Evolutionary conservation across 2,888 invertebrate species (phyloP).

Genomic region (Yponomeuta cagnagella): DNA sequence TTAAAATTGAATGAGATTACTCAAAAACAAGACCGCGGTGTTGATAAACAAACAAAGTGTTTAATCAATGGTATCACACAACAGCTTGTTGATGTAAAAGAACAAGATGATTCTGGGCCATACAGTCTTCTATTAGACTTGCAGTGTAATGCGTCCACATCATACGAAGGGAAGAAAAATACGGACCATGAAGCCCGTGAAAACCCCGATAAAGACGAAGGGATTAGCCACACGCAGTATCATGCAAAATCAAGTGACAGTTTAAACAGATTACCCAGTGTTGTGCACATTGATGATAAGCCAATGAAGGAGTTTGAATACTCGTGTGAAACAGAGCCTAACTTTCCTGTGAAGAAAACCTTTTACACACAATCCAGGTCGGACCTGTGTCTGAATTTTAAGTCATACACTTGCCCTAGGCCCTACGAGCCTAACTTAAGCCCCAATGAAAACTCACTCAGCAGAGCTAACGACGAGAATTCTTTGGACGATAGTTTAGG

Average conservation of each 20-base stretch:
- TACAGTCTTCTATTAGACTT: constrained; percentile 77
- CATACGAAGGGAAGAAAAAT: constrained; percentile 24
- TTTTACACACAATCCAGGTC: constrained; percentile 65
- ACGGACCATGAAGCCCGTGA: neutral
- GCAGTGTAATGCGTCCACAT: constrained; percentile 55
- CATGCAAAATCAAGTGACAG: constrained; percentile 39
- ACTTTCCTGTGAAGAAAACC: constrained; percentile 45
- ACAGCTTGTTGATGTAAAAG: constrained; percentile 60
- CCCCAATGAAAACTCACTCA: constrained; percentile 65
- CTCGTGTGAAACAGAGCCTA: constrained; percentile 62
- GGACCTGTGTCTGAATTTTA: constrained; percentile 62
- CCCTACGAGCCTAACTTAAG: constrained; percentile 56
- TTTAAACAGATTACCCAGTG: constrained; percentile 52
- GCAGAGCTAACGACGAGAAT: constrained; percentile 80
- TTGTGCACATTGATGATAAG: constrained; percentile 65
- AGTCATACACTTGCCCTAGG: constrained; percentile 53
- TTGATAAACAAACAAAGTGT: constrained; percentile 61
- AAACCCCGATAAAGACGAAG: constrained; percentile 23
- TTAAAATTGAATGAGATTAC: constrained; percentile 66
- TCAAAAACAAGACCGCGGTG: constrained; percentile 58
- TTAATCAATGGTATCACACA: constrained; percentile 63
- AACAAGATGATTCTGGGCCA: constrained; percentile 73
- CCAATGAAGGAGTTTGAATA: constrained; percentile 68
- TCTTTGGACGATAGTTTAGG: constrained; percentile 91
- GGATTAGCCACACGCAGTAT: constrained; percentile 27